Percentiles rank a stretch among this genome's conserved stretches.
Evolutionary conservation across 2,797 vertebrate species (phyloP).

Genomic region (Gymnoscopelus microlampas): DNA sequence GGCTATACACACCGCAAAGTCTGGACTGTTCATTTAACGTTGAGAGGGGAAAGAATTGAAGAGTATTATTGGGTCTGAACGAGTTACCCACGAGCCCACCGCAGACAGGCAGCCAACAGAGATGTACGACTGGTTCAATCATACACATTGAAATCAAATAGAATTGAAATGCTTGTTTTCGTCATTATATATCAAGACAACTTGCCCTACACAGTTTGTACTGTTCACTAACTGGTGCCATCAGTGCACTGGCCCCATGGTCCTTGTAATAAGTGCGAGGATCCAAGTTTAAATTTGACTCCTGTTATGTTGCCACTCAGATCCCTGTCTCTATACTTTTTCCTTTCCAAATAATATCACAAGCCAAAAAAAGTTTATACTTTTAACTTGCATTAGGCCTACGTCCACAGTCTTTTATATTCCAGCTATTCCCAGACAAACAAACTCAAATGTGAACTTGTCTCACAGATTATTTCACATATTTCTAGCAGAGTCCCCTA

Average conservation of each 20-base stretch:
- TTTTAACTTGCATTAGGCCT: too few relatives aligned
- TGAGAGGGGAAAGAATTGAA: too few relatives aligned
- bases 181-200: background rate
- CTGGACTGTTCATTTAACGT: too few relatives aligned
- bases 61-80: too few relatives aligned
- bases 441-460: background rate
- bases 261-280: too few relatives aligned
- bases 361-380: too few relatives aligned
- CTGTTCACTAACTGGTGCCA: too few relatives aligned
- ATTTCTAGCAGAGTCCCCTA: background rate
- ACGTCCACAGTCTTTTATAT: too few relatives aligned
- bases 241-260: too few relatives aligned
- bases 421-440: background rate
- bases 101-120: conserved; percentile 76
- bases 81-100: conserved; percentile 69
- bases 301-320: background rate
- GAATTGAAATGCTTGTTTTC: background rate
- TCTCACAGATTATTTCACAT: background rate
- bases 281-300: background rate
- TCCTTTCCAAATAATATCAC: background rate
- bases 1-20: conserved; percentile 17
- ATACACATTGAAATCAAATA: background rate
- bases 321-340: background rate
- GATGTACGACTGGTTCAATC: conserved; percentile 28
- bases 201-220: background rate